Evolutionary conservation across 1,140 invertebrate species (phyloP).

Genomic region (Polypedilum vanderplanki): DNA sequence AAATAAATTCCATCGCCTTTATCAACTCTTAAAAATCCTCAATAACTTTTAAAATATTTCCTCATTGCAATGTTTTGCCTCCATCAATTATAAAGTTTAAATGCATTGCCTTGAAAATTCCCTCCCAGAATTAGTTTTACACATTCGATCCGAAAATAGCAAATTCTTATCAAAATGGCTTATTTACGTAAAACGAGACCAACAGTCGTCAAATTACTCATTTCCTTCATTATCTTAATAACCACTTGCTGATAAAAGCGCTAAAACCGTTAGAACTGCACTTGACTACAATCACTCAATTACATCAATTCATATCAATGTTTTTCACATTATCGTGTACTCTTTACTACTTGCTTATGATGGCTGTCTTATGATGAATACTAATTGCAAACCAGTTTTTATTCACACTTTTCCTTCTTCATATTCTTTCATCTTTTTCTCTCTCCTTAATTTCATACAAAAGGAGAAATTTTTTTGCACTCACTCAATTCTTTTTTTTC

Average conservation of each 20-base stretch:
- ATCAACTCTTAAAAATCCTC: too few species aligned
- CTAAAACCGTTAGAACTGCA: neutral
- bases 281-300: neutral
- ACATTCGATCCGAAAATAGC: too few species aligned
- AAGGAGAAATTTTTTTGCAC: neutral
- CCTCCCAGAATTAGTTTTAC: too few species aligned
- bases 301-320: neutral
- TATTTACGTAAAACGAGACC: neutral
- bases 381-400: conserved; percentile 10
- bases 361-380: neutral
- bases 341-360: neutral
- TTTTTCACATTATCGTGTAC: neutral
- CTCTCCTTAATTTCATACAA: too few species aligned
- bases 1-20: too few species aligned
- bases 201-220: neutral
- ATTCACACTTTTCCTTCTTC: neutral
- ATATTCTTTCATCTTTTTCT: too few species aligned
- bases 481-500: neutral
- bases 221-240: conserved; percentile 18
- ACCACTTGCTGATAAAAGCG: neutral
- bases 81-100: too few species aligned
- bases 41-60: too few species aligned
- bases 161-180: too few species aligned
- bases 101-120: too few species aligned
- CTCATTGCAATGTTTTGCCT: too few species aligned